Evolutionary conservation across 2,113 vertebrate species (phyloP).

Genomic region (Corydoras sp.): DNA sequence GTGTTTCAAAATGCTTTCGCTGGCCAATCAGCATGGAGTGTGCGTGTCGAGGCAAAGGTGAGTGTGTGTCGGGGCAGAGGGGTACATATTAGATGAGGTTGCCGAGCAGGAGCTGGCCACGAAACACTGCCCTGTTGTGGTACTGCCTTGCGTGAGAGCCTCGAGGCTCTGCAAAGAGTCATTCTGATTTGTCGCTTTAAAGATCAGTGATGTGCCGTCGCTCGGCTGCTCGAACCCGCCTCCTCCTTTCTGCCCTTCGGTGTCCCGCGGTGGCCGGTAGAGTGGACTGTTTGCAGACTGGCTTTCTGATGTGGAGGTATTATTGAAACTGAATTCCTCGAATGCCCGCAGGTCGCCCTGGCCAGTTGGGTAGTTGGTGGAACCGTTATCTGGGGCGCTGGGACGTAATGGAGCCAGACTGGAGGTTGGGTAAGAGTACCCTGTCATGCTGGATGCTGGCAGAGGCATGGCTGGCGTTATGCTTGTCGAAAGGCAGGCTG

Average conservation of each 20-base stretch:
- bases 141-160: constrained; percentile 73
- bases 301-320: constrained; percentile 77
- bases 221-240: constrained; percentile 86
- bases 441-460: constrained; percentile 82
- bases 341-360: constrained; percentile 93
- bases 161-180: constrained; percentile 86
- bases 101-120: constrained; percentile 81
- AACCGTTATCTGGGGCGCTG: constrained; percentile 80
- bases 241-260: constrained; percentile 75
- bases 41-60: constrained; percentile 77
- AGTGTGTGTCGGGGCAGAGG: constrained; percentile 64
- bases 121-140: constrained; percentile 83
- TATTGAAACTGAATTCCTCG: constrained; percentile 85
- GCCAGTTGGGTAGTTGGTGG: constrained; percentile 78
- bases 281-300: constrained; percentile 89
- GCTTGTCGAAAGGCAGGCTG: constrained; percentile 89
- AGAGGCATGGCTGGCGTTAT: constrained; percentile 89
- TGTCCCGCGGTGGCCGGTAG: constrained; percentile 86
- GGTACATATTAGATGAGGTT: constrained; percentile 67
- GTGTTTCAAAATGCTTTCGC: constrained; percentile 83
- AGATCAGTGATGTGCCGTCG: constrained; percentile 83
- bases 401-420: constrained; percentile 84
- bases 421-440: constrained; percentile 93
- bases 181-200: constrained; percentile 89
- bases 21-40: constrained; percentile 37